Conservation (phyloP, 2,888 invertebrate genomes). For the Elysia crispata region DNA sequence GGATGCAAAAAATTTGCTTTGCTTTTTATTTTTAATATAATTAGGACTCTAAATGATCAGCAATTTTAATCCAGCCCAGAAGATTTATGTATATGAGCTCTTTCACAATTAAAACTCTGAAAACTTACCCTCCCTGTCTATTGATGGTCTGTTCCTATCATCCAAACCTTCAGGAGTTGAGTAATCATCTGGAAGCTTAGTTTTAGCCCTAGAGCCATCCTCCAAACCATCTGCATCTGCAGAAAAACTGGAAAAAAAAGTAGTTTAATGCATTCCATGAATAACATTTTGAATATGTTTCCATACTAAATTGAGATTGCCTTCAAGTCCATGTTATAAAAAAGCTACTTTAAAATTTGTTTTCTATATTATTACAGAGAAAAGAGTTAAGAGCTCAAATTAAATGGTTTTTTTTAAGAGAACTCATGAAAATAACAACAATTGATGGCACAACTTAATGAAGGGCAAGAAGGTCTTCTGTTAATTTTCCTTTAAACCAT, state of each 20-base stretch:
- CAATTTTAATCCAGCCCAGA: background rate
- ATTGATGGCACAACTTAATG: no score
- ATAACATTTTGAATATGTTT: background rate
- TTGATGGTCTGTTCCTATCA: conserved; percentile 47
- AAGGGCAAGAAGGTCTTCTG: no score
- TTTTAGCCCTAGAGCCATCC: background rate
- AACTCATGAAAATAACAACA: no score
- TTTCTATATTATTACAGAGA: no score
- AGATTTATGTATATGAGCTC: background rate
- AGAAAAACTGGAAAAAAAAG: background rate
- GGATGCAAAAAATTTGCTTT: background rate
- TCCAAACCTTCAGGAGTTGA: conserved; percentile 41
- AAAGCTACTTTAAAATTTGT: no score
- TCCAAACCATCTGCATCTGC: background rate
- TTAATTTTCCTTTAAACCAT: no score
- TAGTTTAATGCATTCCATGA: background rate
- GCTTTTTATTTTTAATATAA: no score
- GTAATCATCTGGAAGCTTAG: background rate
- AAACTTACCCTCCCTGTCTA: conserved; percentile 46
- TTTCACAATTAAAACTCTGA: background rate
- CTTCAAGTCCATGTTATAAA: no score
- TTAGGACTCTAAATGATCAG: background rate
- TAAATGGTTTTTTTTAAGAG: no score
- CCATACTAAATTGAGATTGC: background rate
- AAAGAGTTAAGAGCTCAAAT: no score